phyloP scores from a whole-genome alignment of 2,797 vertebrate species.

The Anas acuta region DNA sequence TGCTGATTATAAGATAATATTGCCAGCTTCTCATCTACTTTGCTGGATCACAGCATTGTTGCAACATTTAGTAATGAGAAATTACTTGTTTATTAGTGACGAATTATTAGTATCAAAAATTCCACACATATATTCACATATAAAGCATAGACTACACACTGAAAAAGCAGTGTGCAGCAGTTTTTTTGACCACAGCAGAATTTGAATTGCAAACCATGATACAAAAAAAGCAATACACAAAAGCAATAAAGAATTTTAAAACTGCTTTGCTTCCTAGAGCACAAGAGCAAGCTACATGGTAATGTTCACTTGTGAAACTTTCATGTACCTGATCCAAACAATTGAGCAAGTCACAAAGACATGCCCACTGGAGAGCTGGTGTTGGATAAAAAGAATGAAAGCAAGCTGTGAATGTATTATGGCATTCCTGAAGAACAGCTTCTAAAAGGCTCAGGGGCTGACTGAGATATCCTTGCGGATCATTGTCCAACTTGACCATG shows the following conservation, averaged over 20 bases:
- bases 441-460: constrained; percentile 95
- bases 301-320: neutral
- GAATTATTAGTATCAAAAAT: neutral
- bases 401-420: constrained; percentile 98
- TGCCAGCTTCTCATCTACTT: neutral
- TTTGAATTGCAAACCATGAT: neutral
- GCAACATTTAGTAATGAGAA: neutral
- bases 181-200: neutral
- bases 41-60: neutral
- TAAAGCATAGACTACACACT: neutral
- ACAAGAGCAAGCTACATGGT: neutral
- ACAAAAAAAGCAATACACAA: neutral
- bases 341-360: constrained; percentile 96
- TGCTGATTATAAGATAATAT: neutral
- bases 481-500: constrained; percentile 96
- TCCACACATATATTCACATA: neutral
- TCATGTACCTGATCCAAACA: constrained; percentile 93
- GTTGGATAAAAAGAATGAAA: constrained; percentile 99
- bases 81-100: neutral
- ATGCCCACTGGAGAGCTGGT: constrained; percentile 96
- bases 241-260: neutral
- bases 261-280: neutral
- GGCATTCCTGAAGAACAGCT: constrained; percentile 97
- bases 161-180: neutral
- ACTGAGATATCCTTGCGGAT: constrained; percentile 96